A percentile compares a stretch with the other conserved stretches of the same genome.
Conservation (phyloP, 1,140 invertebrate genomes). For the Pogonognathellus flavescens region DNA sequence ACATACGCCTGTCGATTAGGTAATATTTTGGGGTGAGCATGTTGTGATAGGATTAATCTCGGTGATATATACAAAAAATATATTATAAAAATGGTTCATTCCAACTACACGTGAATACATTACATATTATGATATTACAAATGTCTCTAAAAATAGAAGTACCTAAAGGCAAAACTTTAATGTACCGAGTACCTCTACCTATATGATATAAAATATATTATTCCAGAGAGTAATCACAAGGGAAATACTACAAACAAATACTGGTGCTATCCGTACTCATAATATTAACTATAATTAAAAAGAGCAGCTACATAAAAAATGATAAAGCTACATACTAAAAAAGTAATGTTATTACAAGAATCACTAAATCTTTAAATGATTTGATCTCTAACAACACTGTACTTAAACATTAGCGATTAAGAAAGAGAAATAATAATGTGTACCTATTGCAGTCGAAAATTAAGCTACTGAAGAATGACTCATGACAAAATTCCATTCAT, state of each 20-base stretch:
- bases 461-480: background rate
- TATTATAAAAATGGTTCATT: background rate
- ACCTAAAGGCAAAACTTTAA: background rate
- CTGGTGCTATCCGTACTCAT: background rate
- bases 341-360: too few relatives aligned
- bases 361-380: too few relatives aligned
- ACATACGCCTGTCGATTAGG: too few relatives aligned
- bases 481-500: background rate
- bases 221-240: background rate
- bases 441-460: too few relatives aligned
- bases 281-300: background rate
- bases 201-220: slow-evolving; percentile 1
- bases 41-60: slow-evolving; percentile 38
- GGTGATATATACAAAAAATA: slow-evolving; percentile 6
- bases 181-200: background rate
- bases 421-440: too few relatives aligned
- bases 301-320: slow-evolving; percentile 11
- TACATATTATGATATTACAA: slow-evolving; percentile 5
- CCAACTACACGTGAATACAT: background rate
- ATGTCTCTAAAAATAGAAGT: background rate
- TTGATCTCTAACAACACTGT: too few relatives aligned
- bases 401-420: too few relatives aligned
- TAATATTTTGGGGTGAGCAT: slow-evolving; percentile 8
- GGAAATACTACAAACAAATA: background rate
- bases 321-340: too few relatives aligned